Conservation (phyloP, 2,113 vertebrate genomes). For the Spea multiplicata region DNA sequence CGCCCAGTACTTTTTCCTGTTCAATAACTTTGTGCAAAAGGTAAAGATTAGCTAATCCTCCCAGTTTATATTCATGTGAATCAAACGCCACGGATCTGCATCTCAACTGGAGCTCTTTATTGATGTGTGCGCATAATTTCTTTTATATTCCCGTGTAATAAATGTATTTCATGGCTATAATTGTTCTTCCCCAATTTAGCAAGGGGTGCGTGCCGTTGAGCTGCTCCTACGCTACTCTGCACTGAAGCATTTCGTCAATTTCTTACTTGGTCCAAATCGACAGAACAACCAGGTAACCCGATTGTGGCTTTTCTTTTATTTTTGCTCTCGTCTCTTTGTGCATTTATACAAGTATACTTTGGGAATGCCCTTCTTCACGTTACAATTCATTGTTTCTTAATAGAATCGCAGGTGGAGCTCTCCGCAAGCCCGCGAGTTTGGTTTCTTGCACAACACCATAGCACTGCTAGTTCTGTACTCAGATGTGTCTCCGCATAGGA, state of each 20-base stretch:
- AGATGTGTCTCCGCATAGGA: conserved; percentile 80
- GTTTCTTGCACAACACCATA: conserved; percentile 91
- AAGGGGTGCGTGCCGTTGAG: conserved; percentile 85
- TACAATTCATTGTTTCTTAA: neutral
- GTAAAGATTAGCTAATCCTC: conserved; percentile 58
- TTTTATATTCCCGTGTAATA: too few species aligned
- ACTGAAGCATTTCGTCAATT: conserved; percentile 87
- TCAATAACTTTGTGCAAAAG: conserved; percentile 96
- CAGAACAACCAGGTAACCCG: conserved; percentile 88
- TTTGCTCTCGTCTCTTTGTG: neutral
- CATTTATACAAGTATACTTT: too few species aligned
- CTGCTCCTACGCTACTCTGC: conserved; percentile 89
- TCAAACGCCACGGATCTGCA: too few species aligned
- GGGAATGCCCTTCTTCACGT: neutral
- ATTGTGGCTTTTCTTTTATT: neutral
- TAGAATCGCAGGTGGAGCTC: conserved; percentile 97
- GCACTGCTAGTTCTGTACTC: conserved; percentile 87
- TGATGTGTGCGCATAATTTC: too few species aligned
- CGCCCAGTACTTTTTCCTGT: conserved; percentile 93
- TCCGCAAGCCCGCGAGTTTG: conserved; percentile 93
- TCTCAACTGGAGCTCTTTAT: too few species aligned
- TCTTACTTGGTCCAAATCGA: conserved; percentile 83
- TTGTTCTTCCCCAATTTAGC: conserved; percentile 55
- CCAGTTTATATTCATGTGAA: too few species aligned
- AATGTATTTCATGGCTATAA: too few species aligned